These are phyloP conservation scores for Oncorhynchus clarkii DNA, from an alignment of 2,113 vertebrate species.

Conservation along the genomic window DNA sequence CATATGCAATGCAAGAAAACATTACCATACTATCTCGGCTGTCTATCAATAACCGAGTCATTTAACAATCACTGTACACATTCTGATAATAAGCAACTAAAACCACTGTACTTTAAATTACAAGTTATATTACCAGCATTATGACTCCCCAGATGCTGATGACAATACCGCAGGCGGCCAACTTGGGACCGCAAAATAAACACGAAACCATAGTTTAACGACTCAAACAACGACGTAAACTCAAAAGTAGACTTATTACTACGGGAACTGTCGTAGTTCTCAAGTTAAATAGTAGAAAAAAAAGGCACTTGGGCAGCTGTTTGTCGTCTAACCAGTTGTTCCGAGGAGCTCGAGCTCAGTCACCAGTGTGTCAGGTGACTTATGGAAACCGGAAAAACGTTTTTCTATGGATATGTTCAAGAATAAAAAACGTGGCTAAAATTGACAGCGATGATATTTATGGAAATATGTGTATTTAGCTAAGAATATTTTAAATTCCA, in stretches of 20 bases:
- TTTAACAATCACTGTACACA: too few relatives aligned
- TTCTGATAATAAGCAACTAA: too few relatives aligned
- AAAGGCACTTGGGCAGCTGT: not conserved
- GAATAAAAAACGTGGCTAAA: too few relatives aligned
- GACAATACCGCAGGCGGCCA: conserved; percentile 46
- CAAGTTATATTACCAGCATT: too few relatives aligned
- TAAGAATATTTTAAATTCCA: too few relatives aligned
- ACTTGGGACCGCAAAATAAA: conserved; percentile 80
- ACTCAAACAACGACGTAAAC: not conserved
- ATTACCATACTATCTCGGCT: too few relatives aligned
- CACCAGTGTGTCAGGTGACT: conserved; percentile 21
- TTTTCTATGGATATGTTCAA: not conserved
- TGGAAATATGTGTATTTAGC: too few relatives aligned
- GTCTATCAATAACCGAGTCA: too few relatives aligned
- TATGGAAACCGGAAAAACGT: not conserved
- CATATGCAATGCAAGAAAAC: too few relatives aligned
- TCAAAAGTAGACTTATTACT: not conserved
- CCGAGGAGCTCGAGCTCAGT: not conserved
- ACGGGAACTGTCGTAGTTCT: not conserved
- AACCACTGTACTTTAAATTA: too few relatives aligned
- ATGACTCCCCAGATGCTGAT: too few relatives aligned
- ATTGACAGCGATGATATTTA: too few relatives aligned
- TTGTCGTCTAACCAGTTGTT: not conserved
- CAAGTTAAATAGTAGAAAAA: not conserved
- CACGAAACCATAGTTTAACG: conserved; percentile 67